Percentiles rank a stretch among this genome's conserved stretches.
Conservation (phyloP, 2,113 vertebrate species). For the Tonatia bakeri region DNA sequence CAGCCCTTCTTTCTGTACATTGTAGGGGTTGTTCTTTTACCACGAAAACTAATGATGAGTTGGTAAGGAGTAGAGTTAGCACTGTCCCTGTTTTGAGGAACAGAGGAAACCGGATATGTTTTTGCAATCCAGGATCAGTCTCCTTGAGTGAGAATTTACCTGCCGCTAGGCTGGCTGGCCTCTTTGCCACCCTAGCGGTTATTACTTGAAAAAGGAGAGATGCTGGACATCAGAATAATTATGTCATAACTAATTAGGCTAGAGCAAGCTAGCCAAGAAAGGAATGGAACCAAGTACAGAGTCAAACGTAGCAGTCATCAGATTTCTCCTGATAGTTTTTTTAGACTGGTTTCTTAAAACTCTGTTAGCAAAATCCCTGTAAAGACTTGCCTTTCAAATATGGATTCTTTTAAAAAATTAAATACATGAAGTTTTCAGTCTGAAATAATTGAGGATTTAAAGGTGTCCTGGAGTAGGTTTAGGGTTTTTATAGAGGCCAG, state of each 20-base stretch:
- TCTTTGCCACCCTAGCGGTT: background rate
- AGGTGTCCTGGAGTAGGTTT: background rate
- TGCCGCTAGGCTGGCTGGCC: background rate
- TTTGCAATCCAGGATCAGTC: background rate
- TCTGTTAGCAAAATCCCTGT: background rate
- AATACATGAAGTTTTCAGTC: background rate
- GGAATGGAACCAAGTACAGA: background rate
- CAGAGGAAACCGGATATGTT: background rate
- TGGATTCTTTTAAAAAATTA: background rate
- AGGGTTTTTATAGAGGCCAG: background rate
- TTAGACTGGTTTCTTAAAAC: slow-evolving; percentile 3
- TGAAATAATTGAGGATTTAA: background rate
- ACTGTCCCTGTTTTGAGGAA: background rate
- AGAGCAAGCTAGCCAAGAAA: background rate
- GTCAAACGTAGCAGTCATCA: background rate
- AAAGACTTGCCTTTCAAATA: background rate
- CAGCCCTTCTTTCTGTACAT: background rate
- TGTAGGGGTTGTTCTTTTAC: background rate
- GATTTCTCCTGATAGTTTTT: background rate
- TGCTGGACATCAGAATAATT: slow-evolving; percentile 2
- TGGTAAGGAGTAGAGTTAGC: background rate
- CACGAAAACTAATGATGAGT: background rate
- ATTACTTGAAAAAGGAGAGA: background rate
- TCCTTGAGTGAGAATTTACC: background rate
- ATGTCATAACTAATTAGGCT: background rate